These are phyloP conservation scores for Muntiacus muntjak DNA, from an alignment of 2,113 vertebrate genomes.

Conservation along the genomic window DNA sequence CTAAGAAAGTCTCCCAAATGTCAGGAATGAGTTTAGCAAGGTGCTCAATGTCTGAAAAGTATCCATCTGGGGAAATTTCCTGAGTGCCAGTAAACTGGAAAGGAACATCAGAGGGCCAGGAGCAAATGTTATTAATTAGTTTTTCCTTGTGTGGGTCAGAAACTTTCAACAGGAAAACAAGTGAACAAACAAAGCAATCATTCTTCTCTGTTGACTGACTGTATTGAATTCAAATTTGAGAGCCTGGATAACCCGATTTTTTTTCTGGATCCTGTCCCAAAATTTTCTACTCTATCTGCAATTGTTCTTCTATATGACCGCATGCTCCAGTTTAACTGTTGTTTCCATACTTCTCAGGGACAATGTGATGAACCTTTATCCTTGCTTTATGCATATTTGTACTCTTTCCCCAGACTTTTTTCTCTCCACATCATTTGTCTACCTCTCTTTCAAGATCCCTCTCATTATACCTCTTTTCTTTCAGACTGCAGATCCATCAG, in stretches of 20 bases:
- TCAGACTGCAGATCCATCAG: background rate
- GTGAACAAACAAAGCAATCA: background rate
- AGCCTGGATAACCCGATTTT: background rate
- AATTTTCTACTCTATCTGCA: background rate
- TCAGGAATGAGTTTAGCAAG: background rate
- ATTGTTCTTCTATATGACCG: background rate
- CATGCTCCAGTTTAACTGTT: rapidly evolving
- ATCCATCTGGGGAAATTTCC: background rate
- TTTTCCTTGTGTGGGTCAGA: background rate
- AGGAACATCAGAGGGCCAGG: background rate
- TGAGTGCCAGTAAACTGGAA: background rate
- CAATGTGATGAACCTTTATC: no score
- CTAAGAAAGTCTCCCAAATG: background rate
- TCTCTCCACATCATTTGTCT: background rate
- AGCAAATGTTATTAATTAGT: background rate
- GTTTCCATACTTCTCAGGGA: background rate
- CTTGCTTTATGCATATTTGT: background rate
- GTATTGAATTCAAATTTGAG: background rate
- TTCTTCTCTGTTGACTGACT: background rate
- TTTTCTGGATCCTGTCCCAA: background rate
- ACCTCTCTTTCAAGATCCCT: background rate
- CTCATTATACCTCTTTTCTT: background rate
- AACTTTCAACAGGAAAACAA: background rate
- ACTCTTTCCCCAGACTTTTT: background rate
- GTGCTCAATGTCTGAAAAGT: background rate